Conservation (phyloP, 2,113 vertebrate species). For the Balaenoptera acutorostrata region DNA sequence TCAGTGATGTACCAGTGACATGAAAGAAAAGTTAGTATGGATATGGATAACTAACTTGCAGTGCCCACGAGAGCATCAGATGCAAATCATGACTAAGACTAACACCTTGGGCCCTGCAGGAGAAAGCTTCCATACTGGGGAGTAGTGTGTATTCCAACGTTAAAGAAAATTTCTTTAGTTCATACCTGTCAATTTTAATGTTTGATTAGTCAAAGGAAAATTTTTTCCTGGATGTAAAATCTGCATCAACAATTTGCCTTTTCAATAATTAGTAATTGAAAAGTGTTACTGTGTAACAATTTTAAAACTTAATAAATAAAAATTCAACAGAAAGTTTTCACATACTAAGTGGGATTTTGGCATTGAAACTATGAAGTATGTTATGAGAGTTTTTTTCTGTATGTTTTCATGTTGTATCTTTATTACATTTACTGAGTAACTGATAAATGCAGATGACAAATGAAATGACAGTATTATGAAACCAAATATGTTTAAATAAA, state of each 20-base stretch:
- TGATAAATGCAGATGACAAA: background rate
- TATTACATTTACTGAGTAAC: background rate
- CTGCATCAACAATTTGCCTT: background rate
- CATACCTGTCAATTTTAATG: background rate
- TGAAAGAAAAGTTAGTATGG: background rate
- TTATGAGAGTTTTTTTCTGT: background rate
- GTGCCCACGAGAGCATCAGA: background rate
- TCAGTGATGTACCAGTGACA: background rate
- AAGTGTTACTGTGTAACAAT: background rate
- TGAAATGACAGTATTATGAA: background rate
- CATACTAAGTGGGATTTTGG: background rate
- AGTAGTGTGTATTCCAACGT: background rate
- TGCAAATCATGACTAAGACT: background rate
- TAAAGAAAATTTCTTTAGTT: background rate
- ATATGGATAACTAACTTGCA: background rate
- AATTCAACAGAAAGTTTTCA: background rate
- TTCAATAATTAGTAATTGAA: background rate
- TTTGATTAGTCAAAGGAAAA: background rate
- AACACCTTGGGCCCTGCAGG: background rate
- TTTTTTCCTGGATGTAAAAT: background rate
- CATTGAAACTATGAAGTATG: background rate
- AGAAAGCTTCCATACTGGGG: background rate
- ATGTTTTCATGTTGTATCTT: background rate
- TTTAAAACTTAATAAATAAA: background rate
- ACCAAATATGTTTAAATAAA: conserved; percentile 26